Evolutionary conservation across 2,888 invertebrate species (phyloP).

Genomic region (Eurois occulta): DNA sequence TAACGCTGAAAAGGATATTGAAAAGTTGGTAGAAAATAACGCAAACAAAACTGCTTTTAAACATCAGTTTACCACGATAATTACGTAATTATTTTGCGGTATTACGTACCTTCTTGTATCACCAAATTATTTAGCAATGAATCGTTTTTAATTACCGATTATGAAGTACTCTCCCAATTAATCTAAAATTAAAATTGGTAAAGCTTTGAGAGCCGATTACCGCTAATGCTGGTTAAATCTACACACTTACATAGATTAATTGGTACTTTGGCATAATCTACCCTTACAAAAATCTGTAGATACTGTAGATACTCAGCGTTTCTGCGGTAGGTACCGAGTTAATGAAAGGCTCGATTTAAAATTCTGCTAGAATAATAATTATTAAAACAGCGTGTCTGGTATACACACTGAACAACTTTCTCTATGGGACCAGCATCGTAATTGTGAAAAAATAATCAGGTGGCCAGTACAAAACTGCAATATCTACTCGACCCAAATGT

Average conservation of each 20-base stretch:
- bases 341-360: not conserved
- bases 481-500: too few relatives aligned
- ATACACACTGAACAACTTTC: too few relatives aligned
- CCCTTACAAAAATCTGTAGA: not conserved
- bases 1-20: slow-evolving; percentile 17
- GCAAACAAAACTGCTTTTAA: not conserved
- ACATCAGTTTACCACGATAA: not conserved
- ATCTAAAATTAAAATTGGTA: slow-evolving; percentile 37
- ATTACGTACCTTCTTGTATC: not conserved
- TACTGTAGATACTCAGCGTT: not conserved
- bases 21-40: slow-evolving; percentile 27
- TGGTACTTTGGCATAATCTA: not conserved
- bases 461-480: too few relatives aligned
- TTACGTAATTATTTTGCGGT: slow-evolving; percentile 19
- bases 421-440: too few relatives aligned
- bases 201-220: slow-evolving; percentile 23
- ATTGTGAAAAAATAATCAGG: too few relatives aligned
- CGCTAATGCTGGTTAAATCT: slow-evolving; percentile 25
- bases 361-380: not conserved
- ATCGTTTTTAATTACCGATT: slow-evolving; percentile 38
- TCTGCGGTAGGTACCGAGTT: not conserved
- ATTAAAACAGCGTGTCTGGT: too few relatives aligned
- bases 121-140: slow-evolving; percentile 35
- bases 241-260: slow-evolving; percentile 3
- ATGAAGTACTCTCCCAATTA: slow-evolving; percentile 25